Evolutionary conservation across 1,140 invertebrate genomes (phyloP).

Genomic region (Chymomyza costata): DNA sequence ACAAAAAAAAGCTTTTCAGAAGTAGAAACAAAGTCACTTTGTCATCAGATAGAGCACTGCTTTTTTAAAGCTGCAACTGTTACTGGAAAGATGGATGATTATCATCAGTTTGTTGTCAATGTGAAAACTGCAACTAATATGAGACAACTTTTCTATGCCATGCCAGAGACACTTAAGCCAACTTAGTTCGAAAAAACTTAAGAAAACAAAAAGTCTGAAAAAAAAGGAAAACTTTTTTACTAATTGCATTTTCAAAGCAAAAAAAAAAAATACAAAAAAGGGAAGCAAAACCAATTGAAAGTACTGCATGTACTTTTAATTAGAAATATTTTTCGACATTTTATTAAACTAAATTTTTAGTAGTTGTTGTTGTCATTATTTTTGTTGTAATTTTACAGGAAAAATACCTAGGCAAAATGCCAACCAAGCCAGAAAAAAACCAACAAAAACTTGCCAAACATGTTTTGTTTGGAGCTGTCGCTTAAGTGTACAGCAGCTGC

Average conservation of each 20-base stretch:
- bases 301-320: constrained; percentile 55
- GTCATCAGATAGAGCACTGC: too few relatives aligned
- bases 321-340: constrained; percentile 59
- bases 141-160: too few relatives aligned
- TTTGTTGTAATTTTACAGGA: constrained; percentile 24
- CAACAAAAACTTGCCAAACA: constrained; percentile 26
- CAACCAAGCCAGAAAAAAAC: constrained; percentile 3
- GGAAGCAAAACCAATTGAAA: constrained; percentile 19
- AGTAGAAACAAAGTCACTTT: too few relatives aligned
- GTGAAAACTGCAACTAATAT: too few relatives aligned
- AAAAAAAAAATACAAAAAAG: constrained; percentile 16
- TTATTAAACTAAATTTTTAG: constrained; percentile 23
- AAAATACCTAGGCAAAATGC: constrained; percentile 60
- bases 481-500: constrained; percentile 1
- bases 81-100: too few relatives aligned
- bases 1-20: too few relatives aligned
- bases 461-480: constrained; percentile 18
- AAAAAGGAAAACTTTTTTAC: constrained; percentile 10
- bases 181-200: too few relatives aligned
- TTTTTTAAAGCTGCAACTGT: too few relatives aligned
- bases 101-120: too few relatives aligned
- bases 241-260: constrained; percentile 27
- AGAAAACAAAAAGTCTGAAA: constrained; percentile 21
- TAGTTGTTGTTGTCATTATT: constrained; percentile 22
- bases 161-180: too few relatives aligned